Evolutionary conservation across 2,888 invertebrate species (phyloP).

Genomic region (Zonitis immaculata): DNA sequence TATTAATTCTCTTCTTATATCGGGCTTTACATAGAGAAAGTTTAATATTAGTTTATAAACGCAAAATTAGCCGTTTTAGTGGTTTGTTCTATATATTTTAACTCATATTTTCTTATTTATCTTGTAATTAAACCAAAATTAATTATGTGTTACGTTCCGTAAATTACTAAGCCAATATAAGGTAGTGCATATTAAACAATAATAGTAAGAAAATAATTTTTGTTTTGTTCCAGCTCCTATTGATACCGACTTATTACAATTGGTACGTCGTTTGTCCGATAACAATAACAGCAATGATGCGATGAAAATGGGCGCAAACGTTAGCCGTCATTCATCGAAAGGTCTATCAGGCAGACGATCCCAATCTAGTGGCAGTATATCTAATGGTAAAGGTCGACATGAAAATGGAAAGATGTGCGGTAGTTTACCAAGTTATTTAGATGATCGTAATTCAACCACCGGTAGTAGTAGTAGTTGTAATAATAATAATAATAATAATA

Average conservation of each 20-base stretch:
- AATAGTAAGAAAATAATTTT: too few species aligned
- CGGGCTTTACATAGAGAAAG: neutral
- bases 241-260: constrained; percentile 52
- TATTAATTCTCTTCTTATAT: neutral
- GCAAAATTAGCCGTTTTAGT: neutral
- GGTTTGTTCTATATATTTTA: too few species aligned
- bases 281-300: constrained; percentile 19
- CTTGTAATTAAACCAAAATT: too few species aligned
- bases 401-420: constrained; percentile 49
- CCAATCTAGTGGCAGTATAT: constrained; percentile 70
- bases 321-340: constrained; percentile 70
- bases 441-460: constrained; percentile 54
- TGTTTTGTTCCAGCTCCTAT: too few species aligned
- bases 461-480: constrained; percentile 42
- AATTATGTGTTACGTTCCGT: too few species aligned
- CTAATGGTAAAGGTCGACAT: constrained; percentile 51
- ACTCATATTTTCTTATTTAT: too few species aligned
- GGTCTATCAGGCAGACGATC: constrained; percentile 67
- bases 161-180: too few species aligned
- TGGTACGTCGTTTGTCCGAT: constrained; percentile 46
- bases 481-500: constrained; percentile 23
- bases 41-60: neutral
- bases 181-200: too few species aligned
- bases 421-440: constrained; percentile 65
- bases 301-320: constrained; percentile 69